Conservation (phyloP, 2,113 vertebrate genomes). For the Baryphthengus martii region DNA sequence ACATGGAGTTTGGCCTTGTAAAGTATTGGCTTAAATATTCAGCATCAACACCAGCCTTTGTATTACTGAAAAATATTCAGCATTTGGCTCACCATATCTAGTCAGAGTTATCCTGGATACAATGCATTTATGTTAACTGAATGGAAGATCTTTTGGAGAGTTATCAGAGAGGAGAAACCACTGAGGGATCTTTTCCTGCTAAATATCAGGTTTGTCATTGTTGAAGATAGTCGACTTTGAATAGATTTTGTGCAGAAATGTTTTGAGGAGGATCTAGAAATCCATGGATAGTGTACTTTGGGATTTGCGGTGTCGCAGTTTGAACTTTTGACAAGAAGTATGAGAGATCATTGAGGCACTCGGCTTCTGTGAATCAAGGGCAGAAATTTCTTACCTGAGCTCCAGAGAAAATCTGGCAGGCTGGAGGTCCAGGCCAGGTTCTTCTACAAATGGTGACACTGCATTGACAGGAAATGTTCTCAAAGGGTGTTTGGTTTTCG, state of each 20-base stretch:
- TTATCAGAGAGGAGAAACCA: neutral
- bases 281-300: neutral
- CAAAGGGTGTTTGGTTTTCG: neutral
- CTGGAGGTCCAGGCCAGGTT: neutral
- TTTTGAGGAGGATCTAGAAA: neutral
- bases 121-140: neutral
- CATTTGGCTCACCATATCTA: neutral
- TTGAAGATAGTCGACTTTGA: neutral
- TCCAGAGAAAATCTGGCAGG: neutral
- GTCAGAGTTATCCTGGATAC: neutral
- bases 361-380: neutral
- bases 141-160: neutral
- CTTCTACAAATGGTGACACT: neutral
- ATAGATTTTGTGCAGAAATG: neutral
- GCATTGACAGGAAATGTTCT: neutral
- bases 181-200: neutral
- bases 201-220: neutral
- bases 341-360: neutral
- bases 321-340: neutral
- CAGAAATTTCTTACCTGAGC: neutral
- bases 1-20: neutral
- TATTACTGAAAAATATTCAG: neutral
- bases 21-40: neutral
- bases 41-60: neutral
- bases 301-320: neutral